phyloP scores from a whole-genome alignment of 2,888 invertebrate species.

The Parascotia fuliginaria region DNA sequence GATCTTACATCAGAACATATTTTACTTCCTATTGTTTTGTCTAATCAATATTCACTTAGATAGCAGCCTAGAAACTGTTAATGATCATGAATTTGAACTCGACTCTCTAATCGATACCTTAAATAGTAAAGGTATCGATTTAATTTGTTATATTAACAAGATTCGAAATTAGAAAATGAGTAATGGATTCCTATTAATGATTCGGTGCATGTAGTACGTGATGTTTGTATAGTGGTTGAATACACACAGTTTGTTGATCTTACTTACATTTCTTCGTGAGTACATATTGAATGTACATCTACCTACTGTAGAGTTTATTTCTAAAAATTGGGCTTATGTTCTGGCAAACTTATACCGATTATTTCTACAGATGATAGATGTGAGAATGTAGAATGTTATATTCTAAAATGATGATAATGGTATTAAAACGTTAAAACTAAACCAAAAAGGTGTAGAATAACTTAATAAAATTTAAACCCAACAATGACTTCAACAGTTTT shows the following conservation, averaged over 20 bases:
- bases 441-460: too few relatives aligned
- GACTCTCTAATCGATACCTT: conserved; percentile 19
- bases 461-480: too few relatives aligned
- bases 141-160: conserved; percentile 2
- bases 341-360: too few relatives aligned
- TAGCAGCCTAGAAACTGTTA: conserved; percentile 15
- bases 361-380: too few relatives aligned
- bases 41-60: conserved; percentile 9
- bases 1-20: neutral
- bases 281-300: too few relatives aligned
- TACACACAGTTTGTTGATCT: conserved; percentile 36
- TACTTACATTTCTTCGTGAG: conserved; percentile 19
- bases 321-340: neutral
- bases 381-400: too few relatives aligned
- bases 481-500: too few relatives aligned
- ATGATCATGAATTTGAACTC: conserved; percentile 19
- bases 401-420: too few relatives aligned
- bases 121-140: conserved; percentile 4
- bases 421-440: too few relatives aligned
- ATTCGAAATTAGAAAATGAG: conserved; percentile 8
- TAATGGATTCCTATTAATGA: conserved; percentile 7
- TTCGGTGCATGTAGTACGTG: conserved; percentile 28
- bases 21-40: neutral
- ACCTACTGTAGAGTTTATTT: neutral
- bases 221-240: conserved; percentile 35